Evolutionary conservation across 2,797 vertebrate species (phyloP).

Genomic region (Dendrocincla fuliginosa): DNA sequence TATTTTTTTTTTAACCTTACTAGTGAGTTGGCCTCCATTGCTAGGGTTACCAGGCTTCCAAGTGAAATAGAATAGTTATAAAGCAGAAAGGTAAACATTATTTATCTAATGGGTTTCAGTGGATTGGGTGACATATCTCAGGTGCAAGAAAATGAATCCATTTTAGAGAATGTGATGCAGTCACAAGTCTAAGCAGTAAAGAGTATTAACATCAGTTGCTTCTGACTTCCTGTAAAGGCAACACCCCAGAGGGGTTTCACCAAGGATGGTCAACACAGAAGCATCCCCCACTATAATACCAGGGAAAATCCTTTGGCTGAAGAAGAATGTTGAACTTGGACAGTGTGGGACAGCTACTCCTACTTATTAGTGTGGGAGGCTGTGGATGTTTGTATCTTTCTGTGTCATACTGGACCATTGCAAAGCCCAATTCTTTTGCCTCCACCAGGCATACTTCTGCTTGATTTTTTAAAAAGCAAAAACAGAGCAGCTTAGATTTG

Average conservation of each 20-base stretch:
- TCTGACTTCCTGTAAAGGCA: background rate
- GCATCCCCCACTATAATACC: rapidly evolving
- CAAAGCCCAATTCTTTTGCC: background rate
- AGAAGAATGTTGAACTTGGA: background rate
- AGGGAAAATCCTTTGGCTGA: background rate
- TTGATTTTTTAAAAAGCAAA: background rate
- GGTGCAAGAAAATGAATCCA: background rate
- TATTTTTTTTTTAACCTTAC: background rate
- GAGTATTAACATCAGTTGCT: background rate
- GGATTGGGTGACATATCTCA: background rate
- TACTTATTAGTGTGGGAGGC: rapidly evolving
- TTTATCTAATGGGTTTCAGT: background rate
- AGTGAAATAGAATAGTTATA: background rate
- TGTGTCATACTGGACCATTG: background rate
- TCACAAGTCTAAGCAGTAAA: background rate
- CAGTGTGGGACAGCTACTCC: background rate
- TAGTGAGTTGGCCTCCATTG: background rate
- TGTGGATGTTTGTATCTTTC: background rate
- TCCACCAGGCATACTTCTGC: background rate
- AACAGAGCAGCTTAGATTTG: background rate
- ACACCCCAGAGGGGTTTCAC: background rate
- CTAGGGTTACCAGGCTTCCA: background rate
- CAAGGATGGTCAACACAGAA: background rate
- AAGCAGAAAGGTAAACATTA: background rate
- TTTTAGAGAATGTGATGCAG: background rate